Base-by-base conservation (phyloP, 2,797 vertebrate species). In the Fratercula arctica region DNA sequence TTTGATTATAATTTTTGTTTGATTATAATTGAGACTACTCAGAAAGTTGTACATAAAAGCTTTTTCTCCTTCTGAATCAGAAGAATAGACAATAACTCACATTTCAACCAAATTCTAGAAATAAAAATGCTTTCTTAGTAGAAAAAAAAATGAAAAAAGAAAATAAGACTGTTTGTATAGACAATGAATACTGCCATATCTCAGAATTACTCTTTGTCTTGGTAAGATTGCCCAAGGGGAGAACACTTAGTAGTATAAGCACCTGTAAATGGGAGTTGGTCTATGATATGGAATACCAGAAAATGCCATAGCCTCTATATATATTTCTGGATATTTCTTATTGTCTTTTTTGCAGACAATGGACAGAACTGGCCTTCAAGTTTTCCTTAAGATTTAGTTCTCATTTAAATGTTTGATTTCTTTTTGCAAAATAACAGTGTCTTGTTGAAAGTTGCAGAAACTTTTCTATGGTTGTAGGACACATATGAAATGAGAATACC, bases 1-100 rank as follows among this genome's bases (percentile, higher is more conserved):
- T 97, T 96, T 95, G 50, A 77, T 96, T 96, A 82, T 94, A 96
- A 95, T 93, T 96, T 96, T 95, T 92, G 43, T 97, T 97, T 95
- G 45, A 79, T 96, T 96, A 80, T 93, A 96, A 95, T 93, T 94
- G 74, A 91, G 61, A 96, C 72, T 82, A 93, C 57, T 95, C 88
- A 95, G 79, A 94, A 70, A 96, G 45, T 28, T 73, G 45, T 70
- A 89, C 14, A 41, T 75, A 90, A 92, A 77, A 57, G 20, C 21
- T 14, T 51, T 59, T 94, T 96, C 67, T 68, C 69, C 61, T 87
- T 85, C 31, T 81, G 57, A 75, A 87, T 80, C 26, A 88, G 39
- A 86, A 82, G 50, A 95, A 88, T 81, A 92, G 76, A 86, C 54
- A 96, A 67, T 76, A 90, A 83, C 15, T 92, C 39, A 56, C 17